Evolutionary conservation across 2,113 vertebrate species (phyloP).

Genomic region (Apodemus sylvaticus): DNA sequence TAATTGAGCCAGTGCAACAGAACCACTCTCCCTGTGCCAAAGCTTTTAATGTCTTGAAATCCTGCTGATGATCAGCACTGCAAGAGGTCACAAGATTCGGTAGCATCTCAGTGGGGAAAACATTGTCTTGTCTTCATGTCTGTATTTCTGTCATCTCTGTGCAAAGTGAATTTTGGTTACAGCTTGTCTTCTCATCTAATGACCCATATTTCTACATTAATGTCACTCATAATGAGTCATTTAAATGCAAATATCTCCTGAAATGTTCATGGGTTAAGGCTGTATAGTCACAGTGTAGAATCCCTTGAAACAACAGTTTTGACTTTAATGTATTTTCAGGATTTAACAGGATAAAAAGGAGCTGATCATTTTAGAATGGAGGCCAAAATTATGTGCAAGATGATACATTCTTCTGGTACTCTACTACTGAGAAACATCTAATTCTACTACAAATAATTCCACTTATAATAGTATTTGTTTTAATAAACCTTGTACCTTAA

Average conservation of each 20-base stretch:
- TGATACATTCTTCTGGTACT: background rate
- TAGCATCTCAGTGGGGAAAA: no score
- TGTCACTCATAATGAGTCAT: background rate
- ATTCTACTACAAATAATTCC: background rate
- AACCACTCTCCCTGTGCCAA: background rate
- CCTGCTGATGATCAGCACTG: background rate
- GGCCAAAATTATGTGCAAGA: background rate
- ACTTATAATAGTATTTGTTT: background rate
- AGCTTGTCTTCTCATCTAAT: background rate
- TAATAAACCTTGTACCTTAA: background rate
- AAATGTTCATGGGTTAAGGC: background rate
- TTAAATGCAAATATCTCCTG: background rate
- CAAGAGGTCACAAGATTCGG: background rate
- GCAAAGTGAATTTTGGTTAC: background rate
- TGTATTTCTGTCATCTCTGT: background rate
- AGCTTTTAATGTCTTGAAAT: background rate
- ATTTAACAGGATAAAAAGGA: background rate
- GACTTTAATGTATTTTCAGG: background rate
- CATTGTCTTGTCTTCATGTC: background rate
- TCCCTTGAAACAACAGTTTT: background rate
- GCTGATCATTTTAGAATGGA: background rate
- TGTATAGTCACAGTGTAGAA: background rate
- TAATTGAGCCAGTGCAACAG: background rate
- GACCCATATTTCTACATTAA: background rate
- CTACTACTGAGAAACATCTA: background rate